Base-by-base conservation (phyloP, 2,888 invertebrate genomes). In the Thera britannica region DNA sequence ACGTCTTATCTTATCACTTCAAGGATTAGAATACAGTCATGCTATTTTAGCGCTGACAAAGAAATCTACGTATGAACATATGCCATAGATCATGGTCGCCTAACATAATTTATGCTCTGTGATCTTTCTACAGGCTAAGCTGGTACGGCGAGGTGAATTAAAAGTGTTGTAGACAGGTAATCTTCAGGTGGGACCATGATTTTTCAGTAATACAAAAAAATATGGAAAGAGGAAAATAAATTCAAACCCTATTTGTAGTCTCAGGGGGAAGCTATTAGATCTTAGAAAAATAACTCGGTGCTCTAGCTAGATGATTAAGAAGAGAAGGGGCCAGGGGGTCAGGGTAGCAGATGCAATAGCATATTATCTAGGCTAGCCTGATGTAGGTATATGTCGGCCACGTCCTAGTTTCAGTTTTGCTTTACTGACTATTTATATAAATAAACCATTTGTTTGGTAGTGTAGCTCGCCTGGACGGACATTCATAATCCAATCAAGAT, bases 1-100 rank as follows among this genome's bases (percentile, higher is more conserved):
- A 55, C 52, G 60, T 57, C 63, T 60, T 74, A 75, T 73, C 75
- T 75, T 72, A 74, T 75, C 46, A 56, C 58, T 58, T 61, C 70
- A 65, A 70, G 74, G 63, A 56, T 54, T 72, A 61, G 61, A 70
- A 52, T 71, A 65, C 35, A 51, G 34, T 48, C 54, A 58, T 59
- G 38, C 63, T 62, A 57, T 62, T 63, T 44, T 49, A 59, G 23
- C 60, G 12, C 49, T 9, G 56, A 63, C 59, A 69, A 68, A 56
- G 58, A 46, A 58, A 55, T 38, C 58, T 67, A 23, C 6, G 12
- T 9, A 12, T n/a, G 36, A 68, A 41, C 5, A 1, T 23, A 23
- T 23, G 23, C 23, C 46, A 9, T 55, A 58, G 62, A 41, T 63
- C 62, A 67, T 8, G 58, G 58, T 59, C 55, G 9, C 52, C 2